Evolutionary conservation across 1,140 invertebrate species (phyloP).

Genomic region (Alviniconcha marisindica): DNA sequence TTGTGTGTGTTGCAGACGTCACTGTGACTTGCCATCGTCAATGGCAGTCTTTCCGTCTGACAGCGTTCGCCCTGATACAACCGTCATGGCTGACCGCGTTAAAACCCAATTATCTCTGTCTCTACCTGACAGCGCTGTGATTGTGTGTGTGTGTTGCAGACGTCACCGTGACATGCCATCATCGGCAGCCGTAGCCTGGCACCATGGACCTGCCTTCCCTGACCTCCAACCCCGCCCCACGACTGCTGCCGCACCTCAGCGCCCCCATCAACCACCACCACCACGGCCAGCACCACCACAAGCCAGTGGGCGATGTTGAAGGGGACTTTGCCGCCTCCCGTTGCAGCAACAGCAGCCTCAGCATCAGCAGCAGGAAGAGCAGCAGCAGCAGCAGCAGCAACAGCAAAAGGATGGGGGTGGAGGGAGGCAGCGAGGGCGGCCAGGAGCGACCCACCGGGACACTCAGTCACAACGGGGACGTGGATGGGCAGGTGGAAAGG

Average conservation of each 20-base stretch:
- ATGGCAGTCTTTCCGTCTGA: too few relatives aligned
- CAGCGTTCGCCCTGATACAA: too few relatives aligned
- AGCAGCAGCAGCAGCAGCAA: background rate
- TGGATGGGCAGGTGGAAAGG: background rate
- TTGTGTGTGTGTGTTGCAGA: background rate
- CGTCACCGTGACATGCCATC: too few relatives aligned
- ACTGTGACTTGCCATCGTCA: too few relatives aligned
- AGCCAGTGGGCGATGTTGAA: constrained; percentile 12
- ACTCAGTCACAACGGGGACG: background rate
- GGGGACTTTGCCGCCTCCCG: background rate
- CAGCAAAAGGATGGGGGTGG: background rate
- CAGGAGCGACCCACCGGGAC: background rate
- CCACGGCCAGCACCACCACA: background rate
- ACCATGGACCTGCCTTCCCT: constrained; percentile 30
- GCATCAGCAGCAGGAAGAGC: background rate
- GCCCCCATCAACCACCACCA: constrained; percentile 21
- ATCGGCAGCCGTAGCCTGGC: background rate
- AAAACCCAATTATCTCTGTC: too few relatives aligned
- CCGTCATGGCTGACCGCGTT: too few relatives aligned
- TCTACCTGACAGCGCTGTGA: too few relatives aligned
- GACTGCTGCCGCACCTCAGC: constrained; percentile 3
- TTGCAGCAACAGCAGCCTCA: constrained; percentile 1
- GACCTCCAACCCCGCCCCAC: constrained; percentile 16
- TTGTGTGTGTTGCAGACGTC: too few relatives aligned
- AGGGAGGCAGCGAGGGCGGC: background rate